A percentile compares a stretch with the other conserved stretches of the same genome.
These are phyloP conservation scores for Hassar affinis DNA, from an alignment of 2,113 vertebrate species.

Conservation along the genomic window DNA sequence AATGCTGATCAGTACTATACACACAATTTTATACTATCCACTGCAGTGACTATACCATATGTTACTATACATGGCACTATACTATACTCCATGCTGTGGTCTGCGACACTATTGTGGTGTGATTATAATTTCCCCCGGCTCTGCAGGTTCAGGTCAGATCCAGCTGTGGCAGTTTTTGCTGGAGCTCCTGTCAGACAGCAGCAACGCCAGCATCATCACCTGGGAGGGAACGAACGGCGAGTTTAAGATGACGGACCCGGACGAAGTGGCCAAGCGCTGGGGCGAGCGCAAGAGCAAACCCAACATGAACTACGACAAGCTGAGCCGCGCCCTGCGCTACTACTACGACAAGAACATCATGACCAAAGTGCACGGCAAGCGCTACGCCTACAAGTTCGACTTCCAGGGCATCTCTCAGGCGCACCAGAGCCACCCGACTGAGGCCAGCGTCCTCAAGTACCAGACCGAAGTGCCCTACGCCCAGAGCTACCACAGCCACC, in stretches of 20 bases:
- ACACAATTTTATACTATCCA: too few species aligned
- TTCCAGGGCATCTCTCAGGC: constrained; percentile 77
- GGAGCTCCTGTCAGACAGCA: constrained; percentile 79
- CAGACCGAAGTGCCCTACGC: constrained; percentile 63
- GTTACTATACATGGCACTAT: not conserved
- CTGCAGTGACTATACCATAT: too few species aligned
- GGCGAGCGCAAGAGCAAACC: constrained; percentile 82
- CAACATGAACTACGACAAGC: constrained; percentile 81
- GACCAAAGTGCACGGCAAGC: constrained; percentile 79
- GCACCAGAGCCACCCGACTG: constrained; percentile 67
- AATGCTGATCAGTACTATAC: too few species aligned
- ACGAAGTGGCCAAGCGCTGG: constrained; percentile 84
- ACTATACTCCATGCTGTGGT: not conserved
- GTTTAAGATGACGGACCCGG: constrained; percentile 86
- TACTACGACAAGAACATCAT: constrained; percentile 83
- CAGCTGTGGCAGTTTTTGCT: constrained; percentile 84
- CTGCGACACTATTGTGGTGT: not conserved
- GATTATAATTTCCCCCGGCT: not conserved
- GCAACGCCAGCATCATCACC: constrained; percentile 75
- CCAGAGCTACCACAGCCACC: constrained; percentile 72
- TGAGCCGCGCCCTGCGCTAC: constrained; percentile 74
- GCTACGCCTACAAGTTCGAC: constrained; percentile 77
- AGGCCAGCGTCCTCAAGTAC: constrained; percentile 68
- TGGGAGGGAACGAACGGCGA: constrained; percentile 82
- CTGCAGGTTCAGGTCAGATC: constrained; percentile 79